These are phyloP conservation scores for Euzophera pinguis DNA, from an alignment of 2,888 invertebrate species.

Conservation along the genomic window DNA sequence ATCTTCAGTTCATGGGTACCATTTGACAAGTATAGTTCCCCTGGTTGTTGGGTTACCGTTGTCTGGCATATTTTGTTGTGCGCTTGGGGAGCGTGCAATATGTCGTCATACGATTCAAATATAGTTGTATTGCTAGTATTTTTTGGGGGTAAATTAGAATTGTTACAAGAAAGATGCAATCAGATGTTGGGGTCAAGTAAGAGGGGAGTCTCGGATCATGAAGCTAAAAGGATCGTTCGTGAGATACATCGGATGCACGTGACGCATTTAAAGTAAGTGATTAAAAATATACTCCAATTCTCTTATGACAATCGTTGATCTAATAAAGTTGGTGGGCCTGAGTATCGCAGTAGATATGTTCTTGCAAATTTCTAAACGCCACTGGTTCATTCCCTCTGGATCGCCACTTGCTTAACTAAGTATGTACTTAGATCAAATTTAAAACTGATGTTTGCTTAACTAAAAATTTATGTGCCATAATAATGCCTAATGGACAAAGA, in stretches of 20 bases:
- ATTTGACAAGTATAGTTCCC: constrained; percentile 52
- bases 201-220: constrained; percentile 28
- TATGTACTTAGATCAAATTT: too few relatives aligned
- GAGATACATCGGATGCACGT: constrained; percentile 50
- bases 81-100: constrained; percentile 46
- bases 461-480: too few relatives aligned
- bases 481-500: too few relatives aligned
- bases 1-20: constrained; percentile 69
- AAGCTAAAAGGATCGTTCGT: constrained; percentile 31
- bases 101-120: constrained; percentile 54
- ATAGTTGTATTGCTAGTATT: constrained; percentile 57
- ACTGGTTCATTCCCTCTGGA: too few relatives aligned
- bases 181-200: constrained; percentile 40
- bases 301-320: too few relatives aligned
- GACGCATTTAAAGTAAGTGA: constrained; percentile 56
- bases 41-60: constrained; percentile 58
- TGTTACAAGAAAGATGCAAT: constrained; percentile 53
- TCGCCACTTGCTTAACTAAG: too few relatives aligned
- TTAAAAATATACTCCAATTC: too few relatives aligned
- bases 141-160: constrained; percentile 59
- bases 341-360: too few relatives aligned
- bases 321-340: too few relatives aligned
- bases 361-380: too few relatives aligned
- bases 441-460: too few relatives aligned
- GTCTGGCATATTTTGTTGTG: constrained; percentile 46